Percentiles rank a stretch among this genome's conserved stretches.
phyloP scores from a whole-genome alignment of 2,797 vertebrate genomes.

The Myotis daubentonii region DNA sequence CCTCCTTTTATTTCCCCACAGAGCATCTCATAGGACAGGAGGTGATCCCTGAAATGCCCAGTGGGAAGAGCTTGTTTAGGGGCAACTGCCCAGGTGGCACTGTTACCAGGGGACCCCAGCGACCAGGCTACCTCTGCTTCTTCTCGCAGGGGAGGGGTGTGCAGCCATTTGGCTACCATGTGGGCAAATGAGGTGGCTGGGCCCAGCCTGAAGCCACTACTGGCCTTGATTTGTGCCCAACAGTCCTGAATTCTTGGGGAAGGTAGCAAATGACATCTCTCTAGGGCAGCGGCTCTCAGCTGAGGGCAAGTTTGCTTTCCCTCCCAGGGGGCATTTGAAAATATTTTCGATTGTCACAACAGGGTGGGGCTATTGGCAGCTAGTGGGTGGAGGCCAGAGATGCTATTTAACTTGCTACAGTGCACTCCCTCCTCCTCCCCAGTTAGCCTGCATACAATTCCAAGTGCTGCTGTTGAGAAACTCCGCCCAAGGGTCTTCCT shows the following conservation, averaged over 20 bases:
- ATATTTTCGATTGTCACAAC: background rate
- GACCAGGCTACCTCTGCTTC: background rate
- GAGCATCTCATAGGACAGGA: background rate
- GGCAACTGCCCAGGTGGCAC: background rate
- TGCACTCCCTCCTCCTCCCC: background rate
- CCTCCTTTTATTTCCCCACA: background rate
- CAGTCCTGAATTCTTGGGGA: background rate
- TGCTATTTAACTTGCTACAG: background rate
- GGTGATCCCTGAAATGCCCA: background rate
- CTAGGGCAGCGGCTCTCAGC: background rate
- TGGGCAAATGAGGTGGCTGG: background rate
- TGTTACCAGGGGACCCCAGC: background rate
- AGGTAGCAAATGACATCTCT: background rate
- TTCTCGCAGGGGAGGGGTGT: no score
- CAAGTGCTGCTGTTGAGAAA: background rate
- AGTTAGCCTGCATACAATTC: background rate
- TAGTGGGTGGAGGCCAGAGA: background rate
- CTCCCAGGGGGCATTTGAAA: background rate
- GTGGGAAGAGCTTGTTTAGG: background rate
- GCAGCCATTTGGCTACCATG: background rate
- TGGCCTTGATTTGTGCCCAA: background rate
- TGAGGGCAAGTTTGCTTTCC: background rate
- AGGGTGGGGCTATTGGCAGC: background rate
- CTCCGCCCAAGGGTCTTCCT: background rate
- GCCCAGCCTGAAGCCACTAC: background rate